Conservation (phyloP, 53 echinoderm and acorn worm species). For the Paelopatides confundens region DNA sequence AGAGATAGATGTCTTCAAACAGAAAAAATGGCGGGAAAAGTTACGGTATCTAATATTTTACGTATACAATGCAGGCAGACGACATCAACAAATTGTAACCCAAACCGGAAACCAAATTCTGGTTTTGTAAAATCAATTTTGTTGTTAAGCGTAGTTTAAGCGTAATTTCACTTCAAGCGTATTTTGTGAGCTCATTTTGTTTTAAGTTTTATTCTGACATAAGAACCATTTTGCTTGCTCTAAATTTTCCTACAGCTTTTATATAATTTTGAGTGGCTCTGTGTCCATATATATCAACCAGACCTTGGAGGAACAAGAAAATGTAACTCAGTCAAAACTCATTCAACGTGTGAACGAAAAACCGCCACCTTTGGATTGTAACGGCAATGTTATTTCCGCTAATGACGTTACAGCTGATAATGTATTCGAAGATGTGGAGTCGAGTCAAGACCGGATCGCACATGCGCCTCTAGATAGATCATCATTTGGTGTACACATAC, state of each 20-base stretch:
- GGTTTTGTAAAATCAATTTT: no score
- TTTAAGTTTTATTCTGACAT: no score
- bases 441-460: not conserved
- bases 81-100: no score
- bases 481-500: slow-evolving; percentile 88
- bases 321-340: slow-evolving; percentile 47
- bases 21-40: no score
- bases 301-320: slow-evolving; percentile 90
- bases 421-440: slow-evolving; percentile 41
- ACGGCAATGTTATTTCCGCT: slow-evolving; percentile 41
- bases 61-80: no score
- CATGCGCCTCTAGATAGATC: slow-evolving; percentile 67
- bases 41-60: no score
- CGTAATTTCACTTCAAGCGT: no score
- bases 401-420: slow-evolving; percentile 30
- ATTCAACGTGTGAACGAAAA: not conserved
- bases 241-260: slow-evolving; percentile 72
- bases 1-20: no score
- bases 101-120: no score
- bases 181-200: no score
- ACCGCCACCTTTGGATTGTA: slow-evolving; percentile 23
- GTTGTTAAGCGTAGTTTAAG: no score
- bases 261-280: slow-evolving; percentile 86
- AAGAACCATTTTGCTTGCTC: not conserved
- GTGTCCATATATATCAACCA: slow-evolving; percentile 99